Evolutionary conservation across 2,888 invertebrate species (phyloP), one percentile per base, ranked within the genome.

Genomic region (Dioctria rufipes): DNA sequence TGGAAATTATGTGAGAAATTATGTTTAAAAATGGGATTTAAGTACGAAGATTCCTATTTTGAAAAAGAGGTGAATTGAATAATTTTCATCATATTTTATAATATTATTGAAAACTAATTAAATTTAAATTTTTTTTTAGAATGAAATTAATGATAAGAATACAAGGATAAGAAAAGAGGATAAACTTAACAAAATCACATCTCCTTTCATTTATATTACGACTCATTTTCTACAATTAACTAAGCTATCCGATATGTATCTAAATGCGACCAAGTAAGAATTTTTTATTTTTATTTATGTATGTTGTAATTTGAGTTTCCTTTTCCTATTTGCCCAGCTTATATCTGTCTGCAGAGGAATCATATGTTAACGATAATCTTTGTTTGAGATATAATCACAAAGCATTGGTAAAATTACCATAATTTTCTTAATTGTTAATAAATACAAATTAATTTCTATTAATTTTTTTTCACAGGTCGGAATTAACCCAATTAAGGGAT

Each of bases 1-100:
- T 95, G 94, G 93, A 92, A 94, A 0, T 91, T 96, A 78, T 93
- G 94, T 85, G 95, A 96, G 89, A 91, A 92, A 83, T 90, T 97
- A 4, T 86, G 94, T 2, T 86, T 88, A 66, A 91, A 91, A 51
- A 89, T 91, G 82, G 91, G 83, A 11, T 8, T 79, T 8, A 80
- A 67, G 40, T 75, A 81, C 60, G 78, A 78, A 60, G 81, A 78
- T 9, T 58, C 65, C 9, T 67, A 81, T 80, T 67, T 37, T 61
- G n/a, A 51, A 51, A 71, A 46, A 40, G 54, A 79, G 46, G 46
- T 67, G n/a, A 25, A 25, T 25, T 25, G 1, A 25, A 25, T 25
- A 25, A 25, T 25, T 25, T 25, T 25, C 25, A 25, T 25, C 25
- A 25, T 25, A 1, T 25, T 25, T 25, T 25, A 25, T 25, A 25